Evolutionary conservation across 2,797 vertebrate species (phyloP), one percentile per base, ranked within the genome.

Genomic region (Zonotrichia albicollis): DNA sequence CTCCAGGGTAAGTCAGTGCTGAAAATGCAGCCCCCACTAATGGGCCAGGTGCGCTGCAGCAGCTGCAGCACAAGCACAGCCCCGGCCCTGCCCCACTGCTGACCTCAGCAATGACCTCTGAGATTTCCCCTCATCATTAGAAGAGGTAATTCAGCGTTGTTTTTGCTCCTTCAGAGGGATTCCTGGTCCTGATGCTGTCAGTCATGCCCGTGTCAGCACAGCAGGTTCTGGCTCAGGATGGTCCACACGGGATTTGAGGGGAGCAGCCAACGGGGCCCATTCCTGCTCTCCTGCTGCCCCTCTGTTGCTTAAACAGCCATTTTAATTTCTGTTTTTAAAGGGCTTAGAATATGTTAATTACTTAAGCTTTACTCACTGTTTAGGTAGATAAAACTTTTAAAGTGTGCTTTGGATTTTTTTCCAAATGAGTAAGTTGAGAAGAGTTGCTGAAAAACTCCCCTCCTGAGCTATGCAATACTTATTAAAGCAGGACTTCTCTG

Each of bases 31-130:
- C 84, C 93, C 93, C 60, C 79, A 21, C 66, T 94, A 89, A 94
- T 87, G 93, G 86, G 53, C 83, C 94, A 96, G 72, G 94, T 95
- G 73, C 86, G n/a, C 30, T 83, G 87, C 78, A 96, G 87, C 95
- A 96, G 92, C 91, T 96, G 76, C 73, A 90, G 73, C 46, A 2
- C 81, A 50, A 53, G 83, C 20, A 6, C 50, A 78, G 71, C 94
- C 87, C 74, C 8, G 0, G 60, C 38, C 48, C 61, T 95, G 83
- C 83, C 89, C 71, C 57, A 6, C 54, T 36, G n/a, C 57, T 92
- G 87, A 96, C 87, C 92, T 85, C 84, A 50, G 73, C 86, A 64
- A 12, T 89, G 96, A 96, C 85, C 85, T 91, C 87, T 6, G 51
- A 94, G 67, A 84, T 76, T 94, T 95, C 79, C 91, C 86, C 86